phyloP scores from a whole-genome alignment of 2,113 vertebrate species.

The Stictonetta naevosa region DNA sequence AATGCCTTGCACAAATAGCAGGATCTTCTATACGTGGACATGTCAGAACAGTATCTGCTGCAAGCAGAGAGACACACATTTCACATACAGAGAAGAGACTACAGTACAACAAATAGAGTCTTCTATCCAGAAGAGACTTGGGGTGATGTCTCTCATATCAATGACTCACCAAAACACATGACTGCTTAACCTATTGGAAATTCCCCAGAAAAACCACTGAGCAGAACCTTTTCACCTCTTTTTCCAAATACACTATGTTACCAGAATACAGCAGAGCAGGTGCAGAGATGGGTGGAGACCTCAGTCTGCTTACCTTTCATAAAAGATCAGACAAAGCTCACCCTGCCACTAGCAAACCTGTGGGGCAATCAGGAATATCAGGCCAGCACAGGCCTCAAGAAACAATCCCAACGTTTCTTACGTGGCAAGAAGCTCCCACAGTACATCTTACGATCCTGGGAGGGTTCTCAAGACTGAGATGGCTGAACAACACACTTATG shows the following conservation, averaged over 20 bases:
- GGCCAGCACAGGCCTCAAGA: background rate
- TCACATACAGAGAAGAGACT: background rate
- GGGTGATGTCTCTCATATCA: background rate
- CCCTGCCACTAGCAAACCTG: background rate
- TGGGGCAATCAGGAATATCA: background rate
- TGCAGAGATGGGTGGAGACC: background rate
- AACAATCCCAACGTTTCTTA: background rate
- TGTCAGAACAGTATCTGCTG: background rate
- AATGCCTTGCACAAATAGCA: background rate
- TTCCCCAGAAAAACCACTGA: background rate
- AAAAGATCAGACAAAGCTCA: background rate
- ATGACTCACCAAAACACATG: background rate
- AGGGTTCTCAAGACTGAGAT: background rate
- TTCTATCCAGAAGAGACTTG: background rate
- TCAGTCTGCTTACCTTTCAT: background rate
- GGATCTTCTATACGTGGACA: background rate
- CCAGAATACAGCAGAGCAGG: background rate
- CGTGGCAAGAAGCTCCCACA: background rate
- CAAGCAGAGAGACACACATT: background rate
- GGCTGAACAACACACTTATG: background rate
- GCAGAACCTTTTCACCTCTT: background rate
- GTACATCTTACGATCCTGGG: background rate
- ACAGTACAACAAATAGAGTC: background rate
- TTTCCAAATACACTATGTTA: background rate
- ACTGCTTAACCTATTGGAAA: background rate